Percentiles rank a stretch among this genome's conserved stretches.
These are phyloP conservation scores for Paguma larvata DNA, from an alignment of 2,797 vertebrate species.

Conservation along the genomic window DNA sequence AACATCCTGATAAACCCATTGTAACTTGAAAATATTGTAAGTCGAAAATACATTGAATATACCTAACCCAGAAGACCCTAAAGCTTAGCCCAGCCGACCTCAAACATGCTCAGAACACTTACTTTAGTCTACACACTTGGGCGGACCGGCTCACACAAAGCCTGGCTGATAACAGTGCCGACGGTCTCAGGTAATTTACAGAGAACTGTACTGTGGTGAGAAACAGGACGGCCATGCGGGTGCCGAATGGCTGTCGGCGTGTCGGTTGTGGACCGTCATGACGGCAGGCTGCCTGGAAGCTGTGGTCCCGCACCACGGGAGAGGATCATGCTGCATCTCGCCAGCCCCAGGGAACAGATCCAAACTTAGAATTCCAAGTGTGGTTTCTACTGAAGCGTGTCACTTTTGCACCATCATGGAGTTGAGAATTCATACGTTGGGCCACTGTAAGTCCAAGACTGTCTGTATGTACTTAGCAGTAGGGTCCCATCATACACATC, in stretches of 20 bases:
- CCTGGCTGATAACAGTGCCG: not conserved
- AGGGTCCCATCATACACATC: not conserved
- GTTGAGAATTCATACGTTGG: not conserved
- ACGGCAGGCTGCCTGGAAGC: not conserved
- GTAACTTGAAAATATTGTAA: not conserved
- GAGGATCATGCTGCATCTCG: too few species aligned
- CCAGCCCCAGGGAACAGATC: not conserved
- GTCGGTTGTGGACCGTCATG: not conserved
- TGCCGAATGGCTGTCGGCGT: not conserved
- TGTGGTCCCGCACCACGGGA: accelerated
- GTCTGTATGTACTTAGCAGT: not conserved
- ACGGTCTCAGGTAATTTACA: not conserved
- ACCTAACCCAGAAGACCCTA: not conserved
- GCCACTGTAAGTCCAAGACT: not conserved
- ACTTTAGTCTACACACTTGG: not conserved
- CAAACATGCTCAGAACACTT: not conserved
- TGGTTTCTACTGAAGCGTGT: not conserved
- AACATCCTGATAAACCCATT: not conserved
- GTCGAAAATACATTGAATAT: not conserved
- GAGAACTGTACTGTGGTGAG: not conserved
- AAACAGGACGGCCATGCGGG: accelerated
- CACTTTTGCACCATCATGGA: not conserved
- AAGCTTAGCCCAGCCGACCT: not conserved
- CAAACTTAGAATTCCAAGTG: not conserved
- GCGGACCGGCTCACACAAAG: too few species aligned